Evolutionary conservation across 2,797 vertebrate genomes (phyloP), one percentile per base, ranked within the genome.

Genomic region (Poliocrania exsul): DNA sequence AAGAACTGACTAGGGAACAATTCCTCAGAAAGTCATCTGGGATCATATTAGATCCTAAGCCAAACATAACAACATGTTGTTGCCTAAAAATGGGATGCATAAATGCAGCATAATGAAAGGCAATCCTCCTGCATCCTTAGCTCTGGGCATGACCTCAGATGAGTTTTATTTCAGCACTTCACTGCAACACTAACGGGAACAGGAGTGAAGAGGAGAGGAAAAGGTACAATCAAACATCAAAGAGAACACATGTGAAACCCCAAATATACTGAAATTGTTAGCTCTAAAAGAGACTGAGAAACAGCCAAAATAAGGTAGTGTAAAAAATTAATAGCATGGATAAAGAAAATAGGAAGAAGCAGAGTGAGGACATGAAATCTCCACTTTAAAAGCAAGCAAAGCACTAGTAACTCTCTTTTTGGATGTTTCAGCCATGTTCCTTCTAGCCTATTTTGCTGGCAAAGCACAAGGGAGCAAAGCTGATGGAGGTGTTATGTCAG

Each of bases 1-100:
- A 85, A 79, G 11, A 86, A 56, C 35, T 58, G 35, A 71, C 49
- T 20, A 86, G 56, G 35, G 28, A 91, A 62, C 13, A 46, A 69
- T 47, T 85, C 80, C 64, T 85, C 51, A 86, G 57, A 49, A 90
- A 92, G 49, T 44, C 92, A 90, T 21, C 49, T 64, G 88, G 65
- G 77, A 92, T 74, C 23, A 35, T 4, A 56, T 0, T 42, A 15
- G 42, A 62, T 54, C 35, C 64, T 26, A 88, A 84, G 65, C n/a
- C 4, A 18, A 92, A 86, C 33, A 51, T 8, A 83, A 86, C 35
- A 79, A 81, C 40, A 64, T 3, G 18, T 8, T 85, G 13, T 56
- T 81, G 49, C 49, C 83, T 49, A 78, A 60, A 46, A 40, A 44
- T 4, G 5, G n/a, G 40, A 84, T 16, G 57, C 37, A 35, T 29